Conservation (phyloP, 2,888 invertebrate genomes). For the Liodrosophila aerea region DNA sequence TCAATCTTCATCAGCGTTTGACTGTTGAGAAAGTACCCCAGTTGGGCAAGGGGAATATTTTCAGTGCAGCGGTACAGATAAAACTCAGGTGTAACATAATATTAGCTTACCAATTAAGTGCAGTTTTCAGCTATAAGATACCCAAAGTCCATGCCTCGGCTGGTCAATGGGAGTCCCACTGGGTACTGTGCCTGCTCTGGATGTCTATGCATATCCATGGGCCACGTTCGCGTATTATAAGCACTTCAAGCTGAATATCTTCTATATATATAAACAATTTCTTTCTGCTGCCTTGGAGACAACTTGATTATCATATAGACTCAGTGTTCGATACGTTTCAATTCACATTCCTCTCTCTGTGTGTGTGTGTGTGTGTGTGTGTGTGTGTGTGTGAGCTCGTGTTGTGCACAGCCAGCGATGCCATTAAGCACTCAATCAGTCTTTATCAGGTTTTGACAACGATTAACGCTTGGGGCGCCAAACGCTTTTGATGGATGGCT, state of each 20-base stretch:
- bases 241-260: not conserved
- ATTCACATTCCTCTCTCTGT: not conserved
- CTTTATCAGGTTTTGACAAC: slow-evolving; percentile 79
- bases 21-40: not conserved
- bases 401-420: slow-evolving; percentile 51
- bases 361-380: slow-evolving; percentile 11
- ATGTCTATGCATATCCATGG: slow-evolving; percentile 10
- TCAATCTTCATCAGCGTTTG: slow-evolving; percentile 68
- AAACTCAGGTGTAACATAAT: too few relatives aligned
- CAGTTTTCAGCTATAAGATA: slow-evolving; percentile 10
- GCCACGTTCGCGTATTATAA: slow-evolving; percentile 9
- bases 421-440: slow-evolving; percentile 78
- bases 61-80: too few relatives aligned
- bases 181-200: too few relatives aligned
- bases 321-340: slow-evolving; percentile 22
- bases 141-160: too few relatives aligned
- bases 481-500: slow-evolving; percentile 73
- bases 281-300: slow-evolving; percentile 29
- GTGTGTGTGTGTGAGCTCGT: slow-evolving; percentile 3
- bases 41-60: too few relatives aligned
- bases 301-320: slow-evolving; percentile 68
- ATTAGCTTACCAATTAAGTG: too few relatives aligned
- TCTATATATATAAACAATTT: slow-evolving; percentile 18
- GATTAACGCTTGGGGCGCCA: slow-evolving; percentile 73
- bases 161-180: too few relatives aligned